phyloP scores from a whole-genome alignment of 2,797 vertebrate genomes.

The Fringilla coelebs region DNA sequence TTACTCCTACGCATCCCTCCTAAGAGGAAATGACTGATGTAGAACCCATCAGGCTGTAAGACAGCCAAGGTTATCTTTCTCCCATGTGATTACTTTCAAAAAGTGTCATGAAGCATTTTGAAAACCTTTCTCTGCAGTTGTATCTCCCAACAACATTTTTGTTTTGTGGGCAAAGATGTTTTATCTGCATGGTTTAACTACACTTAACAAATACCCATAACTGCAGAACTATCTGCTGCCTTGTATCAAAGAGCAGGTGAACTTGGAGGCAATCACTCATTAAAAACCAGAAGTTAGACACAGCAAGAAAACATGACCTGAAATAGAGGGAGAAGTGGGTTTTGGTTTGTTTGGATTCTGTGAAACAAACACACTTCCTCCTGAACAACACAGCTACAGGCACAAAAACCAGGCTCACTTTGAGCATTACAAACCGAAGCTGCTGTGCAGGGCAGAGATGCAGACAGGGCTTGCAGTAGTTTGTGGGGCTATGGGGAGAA shows the following conservation, averaged over 20 bases:
- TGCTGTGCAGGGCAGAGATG: background rate
- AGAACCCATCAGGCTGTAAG: background rate
- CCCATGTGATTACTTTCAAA: background rate
- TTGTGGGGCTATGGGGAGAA: too few relatives aligned
- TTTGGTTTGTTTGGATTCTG: background rate
- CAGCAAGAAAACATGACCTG: background rate
- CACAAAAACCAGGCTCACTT: background rate
- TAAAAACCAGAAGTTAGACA: background rate
- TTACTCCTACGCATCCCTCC: background rate
- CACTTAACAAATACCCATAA: background rate
- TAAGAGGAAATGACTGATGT: background rate
- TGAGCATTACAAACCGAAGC: background rate
- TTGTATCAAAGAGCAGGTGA: background rate
- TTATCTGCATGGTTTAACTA: background rate
- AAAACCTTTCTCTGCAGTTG: background rate
- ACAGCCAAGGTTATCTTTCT: background rate
- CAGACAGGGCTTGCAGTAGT: background rate
- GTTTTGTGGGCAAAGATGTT: background rate
- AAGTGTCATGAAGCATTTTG: background rate
- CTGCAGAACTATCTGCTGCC: background rate
- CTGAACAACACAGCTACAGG: background rate
- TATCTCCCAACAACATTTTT: background rate
- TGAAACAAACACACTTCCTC: background rate
- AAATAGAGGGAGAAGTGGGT: background rate
- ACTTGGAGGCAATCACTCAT: background rate